phyloP scores from a whole-genome alignment of 2,113 vertebrate genomes.

The Ursus arctos region DNA sequence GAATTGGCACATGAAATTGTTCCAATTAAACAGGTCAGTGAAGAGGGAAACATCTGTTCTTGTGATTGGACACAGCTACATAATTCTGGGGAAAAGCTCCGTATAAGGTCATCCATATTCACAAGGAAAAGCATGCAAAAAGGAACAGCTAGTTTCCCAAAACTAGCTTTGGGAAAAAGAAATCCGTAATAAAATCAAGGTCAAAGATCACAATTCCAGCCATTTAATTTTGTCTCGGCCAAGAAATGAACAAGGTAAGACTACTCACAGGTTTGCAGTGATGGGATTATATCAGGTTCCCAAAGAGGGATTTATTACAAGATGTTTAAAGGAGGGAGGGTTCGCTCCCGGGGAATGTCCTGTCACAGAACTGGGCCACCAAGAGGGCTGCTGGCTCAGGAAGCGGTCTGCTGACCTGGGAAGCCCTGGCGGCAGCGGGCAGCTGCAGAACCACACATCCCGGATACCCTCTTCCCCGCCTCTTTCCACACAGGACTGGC shows the following conservation, averaged over 20 bases:
- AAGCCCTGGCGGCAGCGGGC: background rate
- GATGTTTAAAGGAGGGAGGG: background rate
- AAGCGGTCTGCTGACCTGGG: background rate
- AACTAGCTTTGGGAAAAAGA: slow-evolving; percentile 6
- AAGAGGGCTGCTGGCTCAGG: background rate
- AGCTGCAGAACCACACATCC: background rate
- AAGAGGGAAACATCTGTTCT: slow-evolving; percentile 19
- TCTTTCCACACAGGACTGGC: background rate
- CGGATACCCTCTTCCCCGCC: background rate
- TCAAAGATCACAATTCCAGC: background rate
- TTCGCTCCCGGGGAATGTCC: background rate
- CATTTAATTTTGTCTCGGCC: slow-evolving; percentile 23
- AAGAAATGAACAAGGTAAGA: background rate
- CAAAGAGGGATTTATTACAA: background rate
- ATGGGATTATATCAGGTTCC: background rate
- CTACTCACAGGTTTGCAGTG: background rate
- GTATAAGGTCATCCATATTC: background rate
- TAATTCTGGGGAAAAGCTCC: background rate
- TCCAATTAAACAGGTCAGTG: background rate
- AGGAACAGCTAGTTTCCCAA: background rate
- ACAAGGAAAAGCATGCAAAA: background rate
- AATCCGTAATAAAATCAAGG: background rate
- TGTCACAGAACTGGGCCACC: background rate
- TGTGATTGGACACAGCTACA: background rate
- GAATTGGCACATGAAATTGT: background rate